Evolutionary conservation across 2,797 vertebrate genomes (phyloP), one percentile per base, ranked within the genome.

Genomic region (Lacerta viridis): DNA sequence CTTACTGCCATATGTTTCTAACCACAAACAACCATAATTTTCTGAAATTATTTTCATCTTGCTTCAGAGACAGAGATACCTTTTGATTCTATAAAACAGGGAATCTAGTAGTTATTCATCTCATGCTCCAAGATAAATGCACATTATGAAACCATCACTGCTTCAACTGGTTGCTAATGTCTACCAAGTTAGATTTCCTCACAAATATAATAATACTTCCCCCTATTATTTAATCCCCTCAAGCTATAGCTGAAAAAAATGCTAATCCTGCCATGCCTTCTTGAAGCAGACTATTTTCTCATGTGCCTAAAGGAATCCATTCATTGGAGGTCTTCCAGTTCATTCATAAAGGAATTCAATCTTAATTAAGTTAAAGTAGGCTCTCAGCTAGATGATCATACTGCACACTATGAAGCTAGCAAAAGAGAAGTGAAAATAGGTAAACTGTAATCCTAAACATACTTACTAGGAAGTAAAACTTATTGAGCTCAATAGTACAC

Each of bases 191-290:
- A 84, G 85, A 84, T 83, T 91, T 92, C 79, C 91, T 87, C 87
- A 90, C 46, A 86, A 90, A 87, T 93, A 92, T 87, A 91, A 84
- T 88, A 92, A 91, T 89, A 82, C 81, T 94, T 94, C 39, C 85
- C 89, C 94, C 95, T 95, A 93, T 97, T 96, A 95, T 94, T 93
- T 93, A 96, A 96, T 94, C 92, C 94, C 96, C 95, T 93, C 92
- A 96, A 97, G 96, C 94, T 87, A 93, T 94, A 87, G 71, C 91
- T 94, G 95, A 94, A 95, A 64, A 93, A 93, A 92, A 95, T 92
- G 84, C 92, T 95, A 94, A 94, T 95, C 93, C 92, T 94, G 93
- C 91, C 92, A 91, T 91, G 88, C 89, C 91, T 90, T 92, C 94
- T 95, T 93, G 92, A 95, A 95, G 94, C 92, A 95, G 91, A 91